These are phyloP conservation scores for Orius laevigatus DNA, from an alignment of 1,140 invertebrate species.

Conservation along the genomic window DNA sequence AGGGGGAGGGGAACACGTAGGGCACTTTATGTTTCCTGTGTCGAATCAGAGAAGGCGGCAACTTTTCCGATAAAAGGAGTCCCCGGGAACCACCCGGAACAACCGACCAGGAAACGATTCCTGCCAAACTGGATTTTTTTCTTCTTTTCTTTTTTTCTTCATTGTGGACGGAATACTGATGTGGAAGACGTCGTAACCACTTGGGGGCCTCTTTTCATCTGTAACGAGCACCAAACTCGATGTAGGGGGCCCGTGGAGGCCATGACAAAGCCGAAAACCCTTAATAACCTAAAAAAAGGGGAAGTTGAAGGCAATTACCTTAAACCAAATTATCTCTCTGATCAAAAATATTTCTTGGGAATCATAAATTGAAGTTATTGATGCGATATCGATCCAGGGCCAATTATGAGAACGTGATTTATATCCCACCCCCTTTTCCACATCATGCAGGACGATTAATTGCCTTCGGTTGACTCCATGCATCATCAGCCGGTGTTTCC, in stretches of 20 bases:
- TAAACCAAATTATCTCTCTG: too few species aligned
- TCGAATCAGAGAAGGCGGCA: conserved; percentile 4
- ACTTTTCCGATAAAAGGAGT: conserved; percentile 8
- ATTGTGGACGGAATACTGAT: conserved; percentile 4
- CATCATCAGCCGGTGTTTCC: too few species aligned
- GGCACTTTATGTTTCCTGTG: conserved; percentile 9
- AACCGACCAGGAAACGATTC: conserved; percentile 5
- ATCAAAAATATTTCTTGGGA: too few species aligned
- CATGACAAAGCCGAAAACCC: not conserved
- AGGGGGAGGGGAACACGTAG: not conserved
- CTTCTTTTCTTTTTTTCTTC: too few species aligned
- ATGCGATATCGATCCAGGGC: too few species aligned
- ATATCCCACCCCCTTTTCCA: too few species aligned
- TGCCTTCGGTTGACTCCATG: too few species aligned
- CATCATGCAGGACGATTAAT: too few species aligned
- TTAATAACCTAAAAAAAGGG: not conserved
- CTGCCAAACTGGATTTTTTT: conserved; percentile 4
- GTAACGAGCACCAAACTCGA: not conserved
- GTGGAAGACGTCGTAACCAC: conserved; percentile 5
- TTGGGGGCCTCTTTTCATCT: conserved; percentile 10
- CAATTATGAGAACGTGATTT: too few species aligned
- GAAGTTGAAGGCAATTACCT: too few species aligned
- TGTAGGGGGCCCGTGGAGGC: not conserved
- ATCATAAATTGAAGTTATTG: too few species aligned
- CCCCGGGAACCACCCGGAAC: not conserved